Evolutionary conservation across 1,140 invertebrate species (phyloP), one percentile per base, ranked within the genome.

Genomic region (Caenorhabditis inopinata): DNA sequence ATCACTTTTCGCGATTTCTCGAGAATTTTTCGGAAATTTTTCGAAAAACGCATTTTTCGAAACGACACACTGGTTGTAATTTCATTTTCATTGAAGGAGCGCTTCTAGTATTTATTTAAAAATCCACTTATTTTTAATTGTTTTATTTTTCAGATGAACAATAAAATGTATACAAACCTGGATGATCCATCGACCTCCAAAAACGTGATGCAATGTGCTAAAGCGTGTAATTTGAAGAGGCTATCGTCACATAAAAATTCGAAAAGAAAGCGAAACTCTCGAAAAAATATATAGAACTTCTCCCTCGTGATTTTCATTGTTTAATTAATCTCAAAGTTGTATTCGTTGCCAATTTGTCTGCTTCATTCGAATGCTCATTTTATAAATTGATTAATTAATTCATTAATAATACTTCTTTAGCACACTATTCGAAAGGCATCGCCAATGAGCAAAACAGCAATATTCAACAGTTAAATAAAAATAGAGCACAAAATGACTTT

Each of bases 151-250:
- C 45, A 47, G 42, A 75, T 49, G 14, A 80, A 87, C 74, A 84
- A 80, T 38, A 47, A 74, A 21, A 78, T 76, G 5, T 78, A 82
- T 5, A 49, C 83, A 74, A 78, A 88, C n/a, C 21, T 82, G 42
- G 27, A 32, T 25, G 47, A 49, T 11, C 32, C 32, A n/a, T 48
- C 47, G n/a, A 75, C 21, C 27, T 48, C 58, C 3, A 48, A 75
- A 11, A 75, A 47, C n/a, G 42, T 75, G 23, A 46, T 47, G 42
- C 42, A 42, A 16, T 47, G 46, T 18, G 42, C 73, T 45, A 75
- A 47, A 29, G 73, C 73, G 38, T 48, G 48, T n/a, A 49, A 38
- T 35, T 21, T 51, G 16, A 68, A 68, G n/a, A 68, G 58, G 38
- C 38, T 32, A 21, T 68, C 51, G 1, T n/a, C n/a, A n/a, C n/a